phyloP scores from a whole-genome alignment of 2,888 invertebrate species.

The Escarpia spicata region DNA sequence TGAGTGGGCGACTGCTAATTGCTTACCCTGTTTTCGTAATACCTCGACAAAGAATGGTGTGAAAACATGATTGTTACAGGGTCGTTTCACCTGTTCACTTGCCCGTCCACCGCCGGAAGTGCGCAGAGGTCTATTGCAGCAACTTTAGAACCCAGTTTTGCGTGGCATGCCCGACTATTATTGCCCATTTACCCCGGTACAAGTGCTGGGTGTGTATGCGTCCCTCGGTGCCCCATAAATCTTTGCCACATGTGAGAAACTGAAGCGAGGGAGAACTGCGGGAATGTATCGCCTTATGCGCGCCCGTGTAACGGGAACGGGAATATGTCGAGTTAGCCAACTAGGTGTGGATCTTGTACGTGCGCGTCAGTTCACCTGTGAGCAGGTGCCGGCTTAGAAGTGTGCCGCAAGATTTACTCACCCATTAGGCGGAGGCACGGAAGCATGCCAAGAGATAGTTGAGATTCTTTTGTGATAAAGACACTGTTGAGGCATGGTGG shows the following conservation, averaged over 20 bases:
- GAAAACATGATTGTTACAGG: conserved; percentile 9
- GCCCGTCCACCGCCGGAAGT: background rate
- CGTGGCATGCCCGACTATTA: background rate
- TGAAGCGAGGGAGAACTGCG: background rate
- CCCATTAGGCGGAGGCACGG: background rate
- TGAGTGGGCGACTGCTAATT: background rate
- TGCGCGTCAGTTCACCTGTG: background rate
- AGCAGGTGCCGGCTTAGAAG: conserved; percentile 16
- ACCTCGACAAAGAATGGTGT: background rate
- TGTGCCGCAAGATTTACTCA: background rate
- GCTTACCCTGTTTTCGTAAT: background rate
- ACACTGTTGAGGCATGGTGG: background rate
- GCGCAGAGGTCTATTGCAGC: background rate
- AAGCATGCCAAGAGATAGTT: background rate
- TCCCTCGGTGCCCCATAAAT: background rate
- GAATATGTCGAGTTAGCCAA: background rate
- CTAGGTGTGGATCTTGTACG: background rate
- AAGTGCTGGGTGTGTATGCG: background rate
- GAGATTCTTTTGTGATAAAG: conserved; percentile 16
- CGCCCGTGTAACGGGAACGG: background rate
- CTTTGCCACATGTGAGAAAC: background rate
- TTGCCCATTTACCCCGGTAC: background rate
- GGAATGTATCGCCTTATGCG: background rate
- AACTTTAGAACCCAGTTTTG: background rate
- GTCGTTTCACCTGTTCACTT: background rate